Evolutionary conservation across 2,797 vertebrate species (phyloP), one percentile per base, ranked within the genome.

Genomic region (Mus minutoides): DNA sequence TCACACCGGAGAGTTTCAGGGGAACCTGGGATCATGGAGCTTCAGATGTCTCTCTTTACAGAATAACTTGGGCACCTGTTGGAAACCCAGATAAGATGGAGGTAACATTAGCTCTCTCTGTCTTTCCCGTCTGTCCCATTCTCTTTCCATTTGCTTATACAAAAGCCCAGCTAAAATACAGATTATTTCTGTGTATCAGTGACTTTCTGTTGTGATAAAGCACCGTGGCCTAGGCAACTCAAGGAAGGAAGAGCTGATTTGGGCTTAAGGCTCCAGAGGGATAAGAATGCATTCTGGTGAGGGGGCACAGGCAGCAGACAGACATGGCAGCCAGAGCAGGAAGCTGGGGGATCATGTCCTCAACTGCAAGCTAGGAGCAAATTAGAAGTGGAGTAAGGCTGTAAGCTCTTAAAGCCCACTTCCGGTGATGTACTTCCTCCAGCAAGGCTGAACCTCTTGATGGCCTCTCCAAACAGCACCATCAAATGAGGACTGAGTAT

Each of bases 21-120:
- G 99, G 98, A 73, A 99, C 99, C 0, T 99, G 99, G 99, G 99
- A 99, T 49, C 99, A 99, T 29, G 99, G 99, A 34, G 99, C 99
- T 85, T 98, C 99, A 0, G 99, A 99, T 76, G 99, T 99, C 11
- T 98, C 99, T 85, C 98, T 99, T 0, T 99, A 99, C 90, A 99
- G 99, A 94, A 96, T 99, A 40, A 98, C 98, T 40, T 99, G 99
- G 99, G 96, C 96, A 49, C 99, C 99, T 96, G 98, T 97, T 90
- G 99, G 99, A 21, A 98, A 96, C 6, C 34, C 5, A 0, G 96
- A 99, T 78, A 99, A 98, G 95, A 98, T 98, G 91, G 99, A 99
- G 98, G 99, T 99, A 97, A 73, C 87, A 78, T 64, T 49, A 77
- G 3, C 19, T 69, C 13, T 58, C n/a, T 52, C 24, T 43, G 2